Base-by-base conservation (phyloP, 2,888 invertebrate genomes). In the Xanthia icteritia region DNA sequence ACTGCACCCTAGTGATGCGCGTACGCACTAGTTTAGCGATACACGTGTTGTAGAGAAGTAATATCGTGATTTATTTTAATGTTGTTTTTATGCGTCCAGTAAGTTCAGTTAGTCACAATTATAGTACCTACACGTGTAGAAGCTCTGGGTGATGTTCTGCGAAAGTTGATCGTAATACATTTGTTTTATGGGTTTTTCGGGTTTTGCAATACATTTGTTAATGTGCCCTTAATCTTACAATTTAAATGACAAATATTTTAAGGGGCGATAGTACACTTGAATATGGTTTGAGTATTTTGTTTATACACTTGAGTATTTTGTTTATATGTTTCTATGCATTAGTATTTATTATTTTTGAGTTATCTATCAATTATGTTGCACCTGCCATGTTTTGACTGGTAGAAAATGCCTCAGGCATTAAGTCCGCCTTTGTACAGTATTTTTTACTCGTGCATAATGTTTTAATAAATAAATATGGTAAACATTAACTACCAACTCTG, bases 1-100 rank as follows among this genome's bases (percentile, higher is more conserved):
- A 74, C 77, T 78, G 82, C 66, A 39, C 56, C 42, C 0, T 87
- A 86, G 87, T 68, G 87, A 67, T 70, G 86, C 20, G 65, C 81
- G 15, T 15, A 42, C 23, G 81, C 17, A 45, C 11, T 6, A 54
- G 9, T 23, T 58, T 74, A 65, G 1, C 75, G 58, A 74, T 81
- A 72, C 63, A 51, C n/a, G n/a, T n/a, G 71, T 58, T 45, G 13
- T 61, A 20, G 20, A 27, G 60, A 60, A 63, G 17, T 54, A n/a
- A 42, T 31, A 51, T 42, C 11, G 17, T 54, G 8, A 31, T 45
- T 76, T 54, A 45, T 54, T 63, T 54, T 54, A 54, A 42, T 23
- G 17, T 11, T 23, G 51, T 36, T 48, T 48, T 73, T 17, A 51
- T 60, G 75, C 17, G 58, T 51, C 74, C 39, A 39, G n/a, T 73